Conservation (phyloP, 1,140 invertebrate genomes). For the Aethina tumida region DNA sequence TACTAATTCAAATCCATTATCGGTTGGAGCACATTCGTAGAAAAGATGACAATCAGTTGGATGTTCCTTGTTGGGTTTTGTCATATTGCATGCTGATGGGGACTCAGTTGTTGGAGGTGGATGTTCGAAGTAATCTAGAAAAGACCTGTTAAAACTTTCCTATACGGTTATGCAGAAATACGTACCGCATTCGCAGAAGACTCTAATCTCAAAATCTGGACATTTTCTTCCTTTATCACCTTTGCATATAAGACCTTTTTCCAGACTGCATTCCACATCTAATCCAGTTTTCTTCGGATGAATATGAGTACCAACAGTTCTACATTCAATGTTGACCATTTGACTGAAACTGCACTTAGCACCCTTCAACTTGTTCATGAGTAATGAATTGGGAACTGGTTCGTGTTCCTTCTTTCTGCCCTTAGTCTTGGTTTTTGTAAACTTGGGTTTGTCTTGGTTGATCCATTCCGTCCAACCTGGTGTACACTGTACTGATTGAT, state of each 20-base stretch:
- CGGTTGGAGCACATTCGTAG: slow-evolving; percentile 43
- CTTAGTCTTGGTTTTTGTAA: slow-evolving; percentile 26
- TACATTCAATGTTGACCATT: slow-evolving; percentile 65
- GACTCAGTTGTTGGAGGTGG: slow-evolving; percentile 6
- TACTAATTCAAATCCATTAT: slow-evolving; percentile 35
- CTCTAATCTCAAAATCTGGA: slow-evolving; percentile 62
- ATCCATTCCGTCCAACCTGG: slow-evolving; percentile 69
- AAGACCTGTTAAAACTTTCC: neutral
- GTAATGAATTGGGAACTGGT: slow-evolving; percentile 42
- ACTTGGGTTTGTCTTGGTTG: slow-evolving; percentile 44
- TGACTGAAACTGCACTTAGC: slow-evolving; percentile 43
- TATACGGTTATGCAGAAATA: neutral
- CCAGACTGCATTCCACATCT: slow-evolving; percentile 62
- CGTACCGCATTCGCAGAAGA: slow-evolving; percentile 53
- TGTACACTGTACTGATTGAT: slow-evolving; percentile 41
- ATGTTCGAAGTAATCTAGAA: no score
- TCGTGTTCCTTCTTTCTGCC: slow-evolving; percentile 45
- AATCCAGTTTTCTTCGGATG: slow-evolving; percentile 57
- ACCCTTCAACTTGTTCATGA: slow-evolving; percentile 38
- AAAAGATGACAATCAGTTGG: slow-evolving; percentile 48
- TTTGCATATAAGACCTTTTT: slow-evolving; percentile 58
- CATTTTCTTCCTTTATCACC: slow-evolving; percentile 38
- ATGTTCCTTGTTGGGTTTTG: slow-evolving; percentile 39
- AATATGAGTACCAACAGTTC: slow-evolving; percentile 50
- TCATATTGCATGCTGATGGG: slow-evolving; percentile 34